Base-by-base conservation (phyloP, 92 coral and sea anemone species). In the Epizoanthus fatuus region DNA sequence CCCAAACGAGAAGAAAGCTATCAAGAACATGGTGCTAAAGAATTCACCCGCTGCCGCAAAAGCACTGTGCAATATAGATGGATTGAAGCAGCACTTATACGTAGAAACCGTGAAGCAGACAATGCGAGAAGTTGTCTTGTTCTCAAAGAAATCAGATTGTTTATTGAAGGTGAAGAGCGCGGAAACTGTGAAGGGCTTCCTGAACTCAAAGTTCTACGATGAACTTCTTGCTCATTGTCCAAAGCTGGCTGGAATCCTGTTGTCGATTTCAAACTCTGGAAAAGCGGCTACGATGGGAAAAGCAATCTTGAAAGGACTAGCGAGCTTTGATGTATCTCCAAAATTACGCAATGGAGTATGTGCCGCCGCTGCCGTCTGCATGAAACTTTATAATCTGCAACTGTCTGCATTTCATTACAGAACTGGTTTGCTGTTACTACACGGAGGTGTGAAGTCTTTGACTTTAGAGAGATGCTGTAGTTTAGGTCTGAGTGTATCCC, bases 401-500 rank as follows among this genome's bases (percentile, higher is more conserved):
- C 82, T 76, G 2, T 54, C 62, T 16, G 69, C 63, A 65, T 65
- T 17, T 12, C 85, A 80, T 20, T 63, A 80, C 85, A 63, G 85
- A 62, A 80, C 38, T 64, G 85, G 85, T n/a, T 38, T 63, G 72
- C n/a, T 63, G 56, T 80, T 80, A 45, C 16, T 80, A 14, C 75
- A 80, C 13, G 78, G 86, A 4, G 86, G 86, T 47, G 47, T 53
- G 78, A 81, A 81, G 54, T 75, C 86, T 22, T 17, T 53, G n/a
- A 69, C 78, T 4, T 20, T 81, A 44, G 63, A 81, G 15, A 81
- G 78, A 62, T 81, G 76, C 40, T 35, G 54, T 17, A 62, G 49
- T 7, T 25, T 81, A 35, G 86, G 77, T 66, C 13, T 81, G 7
- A 71, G 64, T 17, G 55, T 84, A 22, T 84, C 87, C 17, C 83